Evolutionary conservation across 2,888 invertebrate genomes (phyloP).

Genomic region (Lepeophtheirus nordmannii): DNA sequence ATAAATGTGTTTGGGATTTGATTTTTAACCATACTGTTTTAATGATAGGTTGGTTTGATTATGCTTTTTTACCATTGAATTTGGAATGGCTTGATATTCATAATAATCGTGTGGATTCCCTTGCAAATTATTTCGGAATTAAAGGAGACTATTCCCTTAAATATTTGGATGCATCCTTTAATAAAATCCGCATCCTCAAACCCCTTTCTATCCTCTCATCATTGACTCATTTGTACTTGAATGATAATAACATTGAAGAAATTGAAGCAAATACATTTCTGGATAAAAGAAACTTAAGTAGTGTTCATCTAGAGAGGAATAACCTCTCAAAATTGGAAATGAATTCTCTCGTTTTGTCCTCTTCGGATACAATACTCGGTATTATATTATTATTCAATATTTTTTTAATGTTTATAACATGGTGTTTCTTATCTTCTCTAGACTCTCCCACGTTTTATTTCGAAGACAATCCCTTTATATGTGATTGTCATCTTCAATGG

Average conservation of each 20-base stretch:
- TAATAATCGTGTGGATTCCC: constrained; percentile 60
- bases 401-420: background rate
- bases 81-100: constrained; percentile 67
- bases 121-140: constrained; percentile 69
- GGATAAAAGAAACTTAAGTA: constrained; percentile 52
- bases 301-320: constrained; percentile 60
- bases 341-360: constrained; percentile 48
- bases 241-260: constrained; percentile 45
- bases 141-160: constrained; percentile 55
- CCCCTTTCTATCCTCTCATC: constrained; percentile 67
- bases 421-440: constrained; percentile 36
- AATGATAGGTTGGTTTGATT: constrained; percentile 49
- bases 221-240: constrained; percentile 57
- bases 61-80: constrained; percentile 55
- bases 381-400: background rate
- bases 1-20: background rate
- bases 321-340: constrained; percentile 54
- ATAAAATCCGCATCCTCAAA: constrained; percentile 61
- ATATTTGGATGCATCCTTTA: constrained; percentile 59
- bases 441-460: constrained; percentile 64
- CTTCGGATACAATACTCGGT: constrained; percentile 45
- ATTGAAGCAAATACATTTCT: constrained; percentile 53
- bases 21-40: background rate
- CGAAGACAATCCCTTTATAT: constrained; percentile 64
- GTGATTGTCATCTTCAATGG: constrained; percentile 79